A percentile compares a stretch with the other conserved stretches of the same genome.
Evolutionary conservation across 2,797 vertebrate species (phyloP).

Genomic region (Cetoscarus ocellatus): DNA sequence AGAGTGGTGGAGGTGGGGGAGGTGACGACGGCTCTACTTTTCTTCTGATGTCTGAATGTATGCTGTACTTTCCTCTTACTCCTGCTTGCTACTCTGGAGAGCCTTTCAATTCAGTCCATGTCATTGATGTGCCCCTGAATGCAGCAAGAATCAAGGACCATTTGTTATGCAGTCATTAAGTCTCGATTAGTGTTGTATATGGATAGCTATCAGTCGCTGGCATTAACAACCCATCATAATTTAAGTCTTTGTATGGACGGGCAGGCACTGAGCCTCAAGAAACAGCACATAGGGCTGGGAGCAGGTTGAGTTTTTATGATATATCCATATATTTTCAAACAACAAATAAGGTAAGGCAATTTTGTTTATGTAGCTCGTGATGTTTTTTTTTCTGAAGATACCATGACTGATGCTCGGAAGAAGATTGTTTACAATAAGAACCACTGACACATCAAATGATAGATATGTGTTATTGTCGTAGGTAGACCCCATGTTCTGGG

Average conservation of each 20-base stretch:
- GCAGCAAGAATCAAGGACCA: slow-evolving; percentile 11
- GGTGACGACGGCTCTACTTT: slow-evolving; percentile 3
- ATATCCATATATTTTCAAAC: no score
- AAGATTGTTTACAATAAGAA: no score
- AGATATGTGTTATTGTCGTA: no score
- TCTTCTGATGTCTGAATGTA: slow-evolving; percentile 24
- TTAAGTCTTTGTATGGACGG: slow-evolving; percentile 36
- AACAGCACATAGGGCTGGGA: background rate
- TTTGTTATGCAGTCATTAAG: slow-evolving; percentile 54
- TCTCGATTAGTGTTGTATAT: slow-evolving; percentile 46
- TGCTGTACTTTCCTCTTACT: slow-evolving; percentile 17
- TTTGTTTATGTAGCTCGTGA: no score
- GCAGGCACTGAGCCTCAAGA: slow-evolving; percentile 12
- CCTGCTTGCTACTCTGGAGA: slow-evolving; percentile 30
- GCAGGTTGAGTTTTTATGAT: no score
- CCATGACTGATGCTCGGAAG: no score
- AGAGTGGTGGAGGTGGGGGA: background rate
- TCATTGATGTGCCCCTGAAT: slow-evolving; percentile 41
- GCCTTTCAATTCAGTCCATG: slow-evolving; percentile 19
- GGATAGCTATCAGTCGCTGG: slow-evolving; percentile 32
- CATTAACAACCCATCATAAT: slow-evolving; percentile 59
- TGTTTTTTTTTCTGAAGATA: no score
- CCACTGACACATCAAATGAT: no score
- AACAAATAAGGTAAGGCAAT: no score
- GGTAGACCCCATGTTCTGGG: no score